Base-by-base conservation (phyloP, 1,140 invertebrate genomes). In the Cyrtorhinus lividipennis region DNA sequence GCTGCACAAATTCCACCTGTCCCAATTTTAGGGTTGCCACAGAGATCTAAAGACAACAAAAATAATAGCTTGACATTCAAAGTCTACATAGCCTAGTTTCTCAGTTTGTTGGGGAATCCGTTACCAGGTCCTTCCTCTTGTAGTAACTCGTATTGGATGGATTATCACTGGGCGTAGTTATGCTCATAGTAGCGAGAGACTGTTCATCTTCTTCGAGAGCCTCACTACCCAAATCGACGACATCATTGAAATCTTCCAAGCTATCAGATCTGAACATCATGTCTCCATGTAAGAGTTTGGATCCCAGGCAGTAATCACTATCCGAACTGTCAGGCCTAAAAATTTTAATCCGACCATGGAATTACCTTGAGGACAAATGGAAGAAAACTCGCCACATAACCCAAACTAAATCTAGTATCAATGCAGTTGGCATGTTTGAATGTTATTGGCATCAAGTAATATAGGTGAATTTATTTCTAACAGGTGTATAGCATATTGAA, bases 141-240 rank as follows among this genome's bases (percentile, higher is more conserved):
- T 86, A 88, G 5, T 83, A 84, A 70, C 87, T 89, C 38, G 84
- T 84, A 68, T 88, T 77, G 1, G 87, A 90, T 63, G 83, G 84
- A 69, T 89, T 91, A 69, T 89, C 88, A 69, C 86, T 91, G 15
- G 86, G 84, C 0, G 88, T 83, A 10, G 83, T 80, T 56, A 81
- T 62, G 63, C 79, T 79, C 59, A 82, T 65, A 61, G 79, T 70
- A 26, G 68, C 67, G 24, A 67, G 67, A 22, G 67, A 65, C 5
- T 62, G 46, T 30, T 65, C 66, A 70, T 79, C 75, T 66, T 90
- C 87, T 72, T 93, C 90, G 23, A 88, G 78, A 13, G 90, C 86
- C 72, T 95, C 92, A 44, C 83, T 85, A 5, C 89, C 92, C 23
- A 90, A 81, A 72, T 94, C 92, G 25, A 85, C 82, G 1, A 69